These are phyloP conservation scores for Epinephelus moara DNA, from an alignment of 2,113 vertebrate genomes.

Conservation along the genomic window DNA sequence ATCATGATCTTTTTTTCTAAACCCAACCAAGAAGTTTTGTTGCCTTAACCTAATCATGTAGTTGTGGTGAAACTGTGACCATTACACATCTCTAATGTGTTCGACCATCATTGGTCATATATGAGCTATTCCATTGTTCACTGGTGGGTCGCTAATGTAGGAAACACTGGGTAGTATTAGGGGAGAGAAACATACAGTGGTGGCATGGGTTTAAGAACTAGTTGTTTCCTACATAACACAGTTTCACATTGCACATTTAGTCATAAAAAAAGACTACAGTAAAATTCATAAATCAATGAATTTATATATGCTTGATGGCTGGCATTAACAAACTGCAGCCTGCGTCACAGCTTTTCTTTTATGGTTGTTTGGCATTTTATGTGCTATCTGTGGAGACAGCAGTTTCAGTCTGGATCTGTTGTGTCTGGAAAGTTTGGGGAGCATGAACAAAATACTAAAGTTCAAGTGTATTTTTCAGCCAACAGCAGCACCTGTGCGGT, in stretches of 20 bases:
- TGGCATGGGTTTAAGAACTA: too few relatives aligned
- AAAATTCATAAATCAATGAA: not conserved
- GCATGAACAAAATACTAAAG: not conserved
- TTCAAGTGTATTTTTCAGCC: constrained; percentile 5
- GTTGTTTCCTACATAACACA: constrained; percentile 1
- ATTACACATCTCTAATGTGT: too few relatives aligned
- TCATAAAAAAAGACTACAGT: not conserved
- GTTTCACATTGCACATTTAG: not conserved
- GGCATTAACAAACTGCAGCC: not conserved
- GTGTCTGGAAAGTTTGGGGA: not conserved
- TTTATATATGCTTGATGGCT: not conserved
- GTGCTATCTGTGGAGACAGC: not conserved
- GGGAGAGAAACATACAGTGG: too few relatives aligned
- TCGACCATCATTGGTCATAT: too few relatives aligned
- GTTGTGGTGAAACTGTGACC: too few relatives aligned
- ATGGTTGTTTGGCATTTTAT: not conserved
- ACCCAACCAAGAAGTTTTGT: too few relatives aligned
- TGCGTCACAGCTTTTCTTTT: not conserved
- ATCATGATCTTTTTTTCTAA: too few relatives aligned
- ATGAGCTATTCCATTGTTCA: too few relatives aligned
- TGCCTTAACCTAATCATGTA: too few relatives aligned
- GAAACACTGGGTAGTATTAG: too few relatives aligned
- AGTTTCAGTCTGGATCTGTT: not conserved
- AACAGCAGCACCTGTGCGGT: not conserved
- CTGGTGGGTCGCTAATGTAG: too few relatives aligned